A percentile compares a stretch with the other conserved stretches of the same genome.
These are phyloP conservation scores for Polyploca ridens DNA, from an alignment of 2,888 invertebrate genomes.

Conservation along the genomic window DNA sequence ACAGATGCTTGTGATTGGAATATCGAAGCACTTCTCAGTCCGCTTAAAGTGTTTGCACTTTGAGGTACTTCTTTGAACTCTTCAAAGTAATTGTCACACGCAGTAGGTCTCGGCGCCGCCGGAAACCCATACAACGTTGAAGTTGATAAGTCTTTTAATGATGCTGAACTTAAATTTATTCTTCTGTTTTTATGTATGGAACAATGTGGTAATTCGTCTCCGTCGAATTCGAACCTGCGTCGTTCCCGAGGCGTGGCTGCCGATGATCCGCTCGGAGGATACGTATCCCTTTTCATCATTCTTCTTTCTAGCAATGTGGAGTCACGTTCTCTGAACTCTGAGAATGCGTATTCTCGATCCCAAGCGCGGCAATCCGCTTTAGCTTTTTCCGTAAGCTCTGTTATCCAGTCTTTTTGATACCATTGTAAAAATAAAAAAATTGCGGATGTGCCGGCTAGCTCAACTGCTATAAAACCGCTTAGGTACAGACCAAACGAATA, in stretches of 20 bases:
- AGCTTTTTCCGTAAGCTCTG: conserved; percentile 78
- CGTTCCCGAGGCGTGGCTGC: conserved; percentile 80
- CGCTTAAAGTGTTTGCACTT: conserved; percentile 79
- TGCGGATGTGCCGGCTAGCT: conserved; percentile 93
- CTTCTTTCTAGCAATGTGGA: conserved; percentile 72
- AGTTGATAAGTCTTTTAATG: conserved; percentile 84
- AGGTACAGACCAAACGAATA: conserved; percentile 95
- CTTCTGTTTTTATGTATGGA: conserved; percentile 84
- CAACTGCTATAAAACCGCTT: conserved; percentile 92
- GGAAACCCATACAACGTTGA: conserved; percentile 87
- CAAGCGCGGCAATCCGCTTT: conserved; percentile 78
- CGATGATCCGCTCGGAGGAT: conserved; percentile 72
- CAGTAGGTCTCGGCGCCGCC: conserved; percentile 86
- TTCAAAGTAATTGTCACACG: conserved; percentile 85
- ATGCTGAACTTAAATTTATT: conserved; percentile 81
- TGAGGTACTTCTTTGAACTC: conserved; percentile 82
- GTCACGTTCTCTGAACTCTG: conserved; percentile 77
- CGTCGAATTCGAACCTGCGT: conserved; percentile 87
- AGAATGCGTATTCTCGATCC: conserved; percentile 81
- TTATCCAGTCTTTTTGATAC: conserved; percentile 88
- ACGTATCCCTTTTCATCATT: conserved; percentile 78
- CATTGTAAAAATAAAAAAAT: conserved; percentile 94
- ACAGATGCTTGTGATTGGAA: conserved; percentile 85
- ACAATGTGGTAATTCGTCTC: conserved; percentile 83
- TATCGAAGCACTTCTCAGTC: conserved; percentile 77